These are phyloP conservation scores for Podiceps cristatus DNA, from an alignment of 2,113 vertebrate genomes.

Conservation along the genomic window DNA sequence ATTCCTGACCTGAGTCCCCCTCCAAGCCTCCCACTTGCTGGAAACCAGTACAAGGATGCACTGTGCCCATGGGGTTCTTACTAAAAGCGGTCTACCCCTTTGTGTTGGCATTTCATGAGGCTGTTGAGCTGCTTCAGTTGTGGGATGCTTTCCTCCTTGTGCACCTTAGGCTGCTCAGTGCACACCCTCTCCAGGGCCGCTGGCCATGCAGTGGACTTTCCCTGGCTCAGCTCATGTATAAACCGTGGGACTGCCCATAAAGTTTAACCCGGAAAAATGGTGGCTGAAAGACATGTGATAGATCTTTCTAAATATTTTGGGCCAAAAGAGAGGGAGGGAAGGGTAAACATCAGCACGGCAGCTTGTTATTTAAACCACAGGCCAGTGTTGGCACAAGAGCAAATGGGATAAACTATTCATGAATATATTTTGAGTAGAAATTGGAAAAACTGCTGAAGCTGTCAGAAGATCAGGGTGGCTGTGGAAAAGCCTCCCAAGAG, in stretches of 20 bases:
- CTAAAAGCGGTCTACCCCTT: not conserved
- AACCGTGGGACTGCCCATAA: not conserved
- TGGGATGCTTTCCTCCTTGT: not conserved
- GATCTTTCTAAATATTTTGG: not conserved
- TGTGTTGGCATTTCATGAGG: not conserved
- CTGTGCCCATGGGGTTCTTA: not conserved
- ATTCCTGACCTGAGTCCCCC: not conserved
- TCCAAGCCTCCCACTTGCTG: not conserved
- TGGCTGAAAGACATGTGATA: not conserved
- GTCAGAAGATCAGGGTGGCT: not conserved
- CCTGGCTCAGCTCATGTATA: not conserved
- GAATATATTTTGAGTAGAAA: slow-evolving; percentile 14
- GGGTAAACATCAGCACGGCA: not conserved
- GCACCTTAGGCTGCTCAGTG: not conserved
- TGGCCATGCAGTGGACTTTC: not conserved
- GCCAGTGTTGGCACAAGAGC: not conserved
- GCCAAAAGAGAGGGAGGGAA: not conserved
- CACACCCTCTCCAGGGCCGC: fast-evolving
- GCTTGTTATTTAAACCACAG: slow-evolving; percentile 9
- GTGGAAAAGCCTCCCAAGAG: not conserved
- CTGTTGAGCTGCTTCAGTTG: not conserved
- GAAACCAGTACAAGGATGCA: fast-evolving
- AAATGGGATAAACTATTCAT: slow-evolving; percentile 29
- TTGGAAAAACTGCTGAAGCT: slow-evolving; percentile 13
- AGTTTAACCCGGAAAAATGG: not conserved